Evolutionary conservation across 2,888 invertebrate genomes (phyloP).

Genomic region (Nysson spinosus): DNA sequence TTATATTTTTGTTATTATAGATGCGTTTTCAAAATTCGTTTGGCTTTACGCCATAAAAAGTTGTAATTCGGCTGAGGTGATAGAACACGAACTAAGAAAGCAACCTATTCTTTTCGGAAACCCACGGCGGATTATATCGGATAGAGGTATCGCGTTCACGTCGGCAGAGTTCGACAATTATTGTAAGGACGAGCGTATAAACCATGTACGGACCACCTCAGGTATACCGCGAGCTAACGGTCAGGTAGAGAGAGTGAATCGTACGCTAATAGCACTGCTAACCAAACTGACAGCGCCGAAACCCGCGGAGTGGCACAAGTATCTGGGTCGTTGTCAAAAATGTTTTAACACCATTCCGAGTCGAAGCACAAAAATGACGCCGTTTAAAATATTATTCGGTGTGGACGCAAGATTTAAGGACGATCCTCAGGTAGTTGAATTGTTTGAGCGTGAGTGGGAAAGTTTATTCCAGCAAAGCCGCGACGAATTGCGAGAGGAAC

Average conservation of each 20-base stretch:
- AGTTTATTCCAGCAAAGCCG: slow-evolving; percentile 5
- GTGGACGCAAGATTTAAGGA: slow-evolving; percentile 8
- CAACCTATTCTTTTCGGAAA: slow-evolving; percentile 54
- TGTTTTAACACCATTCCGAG: slow-evolving; percentile 8
- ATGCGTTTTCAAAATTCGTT: slow-evolving; percentile 64
- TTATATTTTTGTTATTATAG: slow-evolving; percentile 62
- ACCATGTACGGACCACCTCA: slow-evolving; percentile 54
- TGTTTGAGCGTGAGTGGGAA: slow-evolving; percentile 3
- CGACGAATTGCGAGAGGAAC: background rate
- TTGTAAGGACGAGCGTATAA: slow-evolving; percentile 66
- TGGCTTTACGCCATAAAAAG: slow-evolving; percentile 65
- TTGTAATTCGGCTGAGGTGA: slow-evolving; percentile 53
- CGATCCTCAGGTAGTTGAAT: slow-evolving; percentile 6
- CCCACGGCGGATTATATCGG: slow-evolving; percentile 51
- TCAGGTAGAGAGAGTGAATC: slow-evolving; percentile 36
- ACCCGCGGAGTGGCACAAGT: slow-evolving; percentile 60
- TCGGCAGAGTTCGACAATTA: slow-evolving; percentile 51
- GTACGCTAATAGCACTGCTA: slow-evolving; percentile 59
- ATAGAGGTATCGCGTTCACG: slow-evolving; percentile 52
- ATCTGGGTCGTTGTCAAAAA: slow-evolving; percentile 13
- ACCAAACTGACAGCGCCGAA: slow-evolving; percentile 64
- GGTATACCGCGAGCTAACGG: slow-evolving; percentile 43
- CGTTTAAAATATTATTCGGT: slow-evolving; percentile 14
- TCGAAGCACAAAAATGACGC: slow-evolving; percentile 6
- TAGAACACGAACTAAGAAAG: slow-evolving; percentile 45